These are phyloP conservation scores for Yasuhikotakia modesta DNA, from an alignment of 2,797 vertebrate species.

Conservation along the genomic window DNA sequence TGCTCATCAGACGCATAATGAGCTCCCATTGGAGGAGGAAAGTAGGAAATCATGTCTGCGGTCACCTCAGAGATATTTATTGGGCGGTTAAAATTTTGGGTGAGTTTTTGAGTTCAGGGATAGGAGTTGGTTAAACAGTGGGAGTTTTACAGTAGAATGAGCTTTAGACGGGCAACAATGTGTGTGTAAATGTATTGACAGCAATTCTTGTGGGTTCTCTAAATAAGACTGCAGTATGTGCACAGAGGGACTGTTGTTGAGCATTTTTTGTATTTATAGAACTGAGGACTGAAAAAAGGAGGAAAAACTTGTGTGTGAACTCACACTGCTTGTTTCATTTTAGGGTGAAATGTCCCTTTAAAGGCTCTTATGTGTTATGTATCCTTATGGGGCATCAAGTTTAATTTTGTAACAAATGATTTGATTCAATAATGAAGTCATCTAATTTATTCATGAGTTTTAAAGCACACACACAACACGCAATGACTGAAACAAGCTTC, in stretches of 20 bases:
- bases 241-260: neutral
- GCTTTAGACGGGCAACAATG: neutral
- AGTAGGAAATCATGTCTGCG: constrained; percentile 10
- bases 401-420: no score
- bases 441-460: no score
- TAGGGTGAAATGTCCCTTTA: no score
- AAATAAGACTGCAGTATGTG: neutral
- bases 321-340: no score
- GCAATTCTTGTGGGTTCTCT: neutral
- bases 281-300: no score
- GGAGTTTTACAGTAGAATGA: neutral
- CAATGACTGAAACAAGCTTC: constrained; percentile 21
- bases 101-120: constrained; percentile 1
- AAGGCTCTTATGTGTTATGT: no score
- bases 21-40: constrained; percentile 35
- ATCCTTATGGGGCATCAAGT: no score
- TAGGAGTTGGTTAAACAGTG: neutral
- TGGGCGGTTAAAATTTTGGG: neutral
- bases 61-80: constrained; percentile 23
- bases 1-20: constrained; percentile 30
- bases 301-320: no score
- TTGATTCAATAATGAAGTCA: no score
- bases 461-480: no score
- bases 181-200: neutral
- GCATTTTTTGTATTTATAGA: neutral